Base-by-base conservation (phyloP, 2,797 vertebrate species). In the Orestias chungarensis region DNA sequence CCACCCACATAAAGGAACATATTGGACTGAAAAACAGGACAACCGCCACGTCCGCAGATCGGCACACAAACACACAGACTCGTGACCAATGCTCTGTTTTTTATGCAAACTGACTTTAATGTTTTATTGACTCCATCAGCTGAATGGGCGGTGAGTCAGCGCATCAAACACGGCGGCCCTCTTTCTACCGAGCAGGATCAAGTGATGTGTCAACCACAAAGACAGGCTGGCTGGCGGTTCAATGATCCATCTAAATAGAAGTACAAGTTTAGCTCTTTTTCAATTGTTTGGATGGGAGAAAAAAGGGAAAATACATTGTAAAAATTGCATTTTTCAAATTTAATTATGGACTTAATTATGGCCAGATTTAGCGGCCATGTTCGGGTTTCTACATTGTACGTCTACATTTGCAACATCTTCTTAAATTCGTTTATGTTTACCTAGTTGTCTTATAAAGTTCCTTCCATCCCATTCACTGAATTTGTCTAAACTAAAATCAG, bases 121-220 rank as follows among this genome's bases (percentile, higher is more conserved):
- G 55, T 70, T 47, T 70, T 35, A 70, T 35, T 66, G 62, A 31
- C 66, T 82, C 50, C 52, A 25, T 79, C 73, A 54, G 83, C 73
- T 38, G 4, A 44, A 59, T 12, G 52, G 62, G 70, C 66, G 38
- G 64, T 83, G 83, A 87, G 71, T 83, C 85, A 88, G 77, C 83
- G 75, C 74, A 62, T 83, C 70, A 47, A 31, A 72, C 25, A 64
- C 64, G 64, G 62, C 27, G 20, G 20, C 57, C n/a, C 11, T 61
- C 33, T 35, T 38, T 62, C 59, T 1, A 25, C 59, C 1, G 10
- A 62, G 59, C 59, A 38, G 35, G 35, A 40, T 12, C 59, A 40
- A 62, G 59, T 62, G 59, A 62, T 40, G 59, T 62, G 35, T 62
- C 20, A 62, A 62, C 35, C 11, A 40, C 33, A 62, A 40, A 61